Base-by-base conservation (phyloP, 23 tunicate species). In the Oikopleura dioica region DNA sequence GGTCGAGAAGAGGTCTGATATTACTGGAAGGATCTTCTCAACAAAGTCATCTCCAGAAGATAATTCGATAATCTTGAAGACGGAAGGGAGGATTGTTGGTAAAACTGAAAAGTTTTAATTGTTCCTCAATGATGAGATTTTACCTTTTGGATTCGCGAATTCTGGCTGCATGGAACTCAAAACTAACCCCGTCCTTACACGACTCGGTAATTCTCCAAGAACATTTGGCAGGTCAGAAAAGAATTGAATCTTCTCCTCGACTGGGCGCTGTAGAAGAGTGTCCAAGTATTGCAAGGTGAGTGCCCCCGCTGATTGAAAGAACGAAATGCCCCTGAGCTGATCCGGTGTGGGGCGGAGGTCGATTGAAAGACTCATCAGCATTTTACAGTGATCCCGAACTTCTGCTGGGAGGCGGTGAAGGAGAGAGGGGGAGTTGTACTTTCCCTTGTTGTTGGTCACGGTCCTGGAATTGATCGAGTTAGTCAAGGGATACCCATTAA, bases 291-390 rank as follows among this genome's bases (percentile, higher is more conserved):
- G 96, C 68, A 89, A 68, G 28, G 96, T 84, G 59, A 55, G 79
- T 9, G 84, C 96, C 36, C 96, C 96, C 51, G 84, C 87, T 33
- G 80, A 82, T n/a, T 89, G 84, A 76, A 89, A 89, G 63, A 85
- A 84, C 36, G 96, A 89, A 44, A 89, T 82, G 36, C 84, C 84
- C 1, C 79, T 28, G 86, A 89, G 84, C 68, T 89, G 96, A 35
- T 84, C 86, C 4, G 96, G 89, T 77, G 80, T 84, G 0, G 96
- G 96, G 36, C 96, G 69, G 28, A 89, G 78, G 35, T 67, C 69
- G 51, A 89, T 82, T 50, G 82, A 81, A 30, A 87, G 94, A 81
- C 80, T 84, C 4, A 91, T 76, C 37, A 91, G 77, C 97, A 91
- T 91, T 78, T 78, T 91, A 32, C 81, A 82, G 38, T 91, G 97